A percentile compares a stretch with the other conserved stretches of the same genome.
These are phyloP conservation scores for Mechanitis messenoides DNA, from an alignment of 2,888 invertebrate genomes.

Conservation along the genomic window DNA sequence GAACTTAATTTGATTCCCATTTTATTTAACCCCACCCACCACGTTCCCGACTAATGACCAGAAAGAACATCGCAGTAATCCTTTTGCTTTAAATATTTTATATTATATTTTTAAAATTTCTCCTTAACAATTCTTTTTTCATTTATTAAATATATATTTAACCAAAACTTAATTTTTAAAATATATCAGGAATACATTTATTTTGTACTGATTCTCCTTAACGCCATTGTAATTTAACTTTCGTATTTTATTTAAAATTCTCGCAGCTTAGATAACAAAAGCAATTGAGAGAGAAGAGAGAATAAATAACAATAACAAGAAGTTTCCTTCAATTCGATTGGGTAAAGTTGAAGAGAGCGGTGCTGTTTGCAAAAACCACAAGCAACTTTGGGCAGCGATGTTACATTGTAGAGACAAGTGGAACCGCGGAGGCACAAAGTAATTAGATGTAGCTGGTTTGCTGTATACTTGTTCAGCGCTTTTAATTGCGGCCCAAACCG, in stretches of 20 bases:
- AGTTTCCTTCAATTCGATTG: conserved; percentile 37
- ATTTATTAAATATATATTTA: too few species aligned
- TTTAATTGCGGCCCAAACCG: conserved; percentile 68
- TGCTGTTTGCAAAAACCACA: conserved; percentile 59
- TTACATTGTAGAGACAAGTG: conserved; percentile 53
- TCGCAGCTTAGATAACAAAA: conserved; percentile 14
- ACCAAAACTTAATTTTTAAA: too few species aligned
- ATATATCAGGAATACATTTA: too few species aligned
- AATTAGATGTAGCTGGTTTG: conserved; percentile 65
- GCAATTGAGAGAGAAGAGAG: conserved; percentile 11
- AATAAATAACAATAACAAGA: conserved; percentile 25
- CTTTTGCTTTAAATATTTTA: conserved; percentile 21
- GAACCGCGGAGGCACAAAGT: conserved; percentile 55
- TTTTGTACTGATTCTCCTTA: too few species aligned
- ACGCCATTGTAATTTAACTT: background rate
- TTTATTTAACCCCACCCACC: conserved; percentile 68
- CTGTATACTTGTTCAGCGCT: conserved; percentile 67
- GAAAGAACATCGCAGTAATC: conserved; percentile 52
- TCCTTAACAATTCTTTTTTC: too few species aligned
- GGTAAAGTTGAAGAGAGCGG: conserved; percentile 43
- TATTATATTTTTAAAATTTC: too few species aligned
- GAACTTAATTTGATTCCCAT: conserved; percentile 73
- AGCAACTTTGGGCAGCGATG: conserved; percentile 56
- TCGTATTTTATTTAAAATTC: conserved; percentile 3
- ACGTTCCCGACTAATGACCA: conserved; percentile 63